Evolutionary conservation across 2,888 invertebrate genomes (phyloP).

Genomic region (Oconnorella tubifera): DNA sequence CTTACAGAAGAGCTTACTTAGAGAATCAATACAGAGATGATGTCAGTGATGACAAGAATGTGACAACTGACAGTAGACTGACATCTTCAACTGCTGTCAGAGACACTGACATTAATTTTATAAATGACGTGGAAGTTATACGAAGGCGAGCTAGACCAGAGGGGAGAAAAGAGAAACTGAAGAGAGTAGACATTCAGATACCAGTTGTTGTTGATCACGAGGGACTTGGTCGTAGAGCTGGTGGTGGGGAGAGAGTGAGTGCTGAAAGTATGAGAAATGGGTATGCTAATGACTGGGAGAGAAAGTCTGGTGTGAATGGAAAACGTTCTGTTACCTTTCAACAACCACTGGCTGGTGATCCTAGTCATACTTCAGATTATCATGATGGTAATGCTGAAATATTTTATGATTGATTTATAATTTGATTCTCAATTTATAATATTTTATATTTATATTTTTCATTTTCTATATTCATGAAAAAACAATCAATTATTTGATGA

Average conservation of each 20-base stretch:
- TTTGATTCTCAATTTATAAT: not conserved
- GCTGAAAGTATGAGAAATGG: too few relatives aligned
- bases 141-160: not conserved
- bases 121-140: not conserved
- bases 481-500: too few relatives aligned
- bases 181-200: not conserved
- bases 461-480: too few relatives aligned
- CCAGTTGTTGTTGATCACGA: not conserved
- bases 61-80: too few relatives aligned
- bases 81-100: not conserved
- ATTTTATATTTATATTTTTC: not conserved
- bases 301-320: not conserved
- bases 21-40: too few relatives aligned
- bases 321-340: not conserved
- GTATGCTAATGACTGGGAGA: not conserved
- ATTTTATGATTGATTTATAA: too few relatives aligned
- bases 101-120: not conserved
- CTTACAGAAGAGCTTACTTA: too few relatives aligned
- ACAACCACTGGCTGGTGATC: not conserved
- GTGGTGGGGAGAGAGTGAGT: not conserved
- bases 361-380: too few relatives aligned
- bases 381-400: too few relatives aligned
- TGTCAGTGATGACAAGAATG: constrained; percentile 1
- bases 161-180: not conserved
- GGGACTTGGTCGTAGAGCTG: not conserved